Evolutionary conservation across 2,797 vertebrate species (phyloP).

Genomic region (Diplodus puntazzo): DNA sequence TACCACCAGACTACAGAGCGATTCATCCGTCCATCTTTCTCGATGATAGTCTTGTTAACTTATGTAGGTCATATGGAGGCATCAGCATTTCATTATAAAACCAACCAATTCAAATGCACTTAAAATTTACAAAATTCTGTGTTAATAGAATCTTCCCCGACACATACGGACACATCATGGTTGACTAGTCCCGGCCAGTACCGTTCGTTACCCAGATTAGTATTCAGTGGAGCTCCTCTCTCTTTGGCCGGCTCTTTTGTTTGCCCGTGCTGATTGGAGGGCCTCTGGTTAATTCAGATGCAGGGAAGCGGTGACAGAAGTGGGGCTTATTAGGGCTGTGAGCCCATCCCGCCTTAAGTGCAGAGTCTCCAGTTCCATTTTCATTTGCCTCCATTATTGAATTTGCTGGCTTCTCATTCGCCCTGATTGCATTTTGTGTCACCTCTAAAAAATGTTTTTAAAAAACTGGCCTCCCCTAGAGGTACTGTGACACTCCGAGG

Average conservation of each 20-base stretch:
- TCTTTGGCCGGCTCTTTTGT: slow-evolving; percentile 77
- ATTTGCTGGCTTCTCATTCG: slow-evolving; percentile 78
- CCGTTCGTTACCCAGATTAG: slow-evolving; percentile 60
- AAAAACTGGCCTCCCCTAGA: slow-evolving; percentile 3
- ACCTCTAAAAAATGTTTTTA: slow-evolving; percentile 69
- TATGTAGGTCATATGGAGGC: no score
- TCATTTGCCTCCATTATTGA: slow-evolving; percentile 83
- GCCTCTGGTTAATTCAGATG: slow-evolving; percentile 78
- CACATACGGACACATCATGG: background rate
- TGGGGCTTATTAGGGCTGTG: slow-evolving; percentile 75
- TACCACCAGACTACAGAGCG: no score
- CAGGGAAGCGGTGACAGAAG: slow-evolving; percentile 78
- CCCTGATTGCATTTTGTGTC: slow-evolving; percentile 83
- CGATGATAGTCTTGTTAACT: no score
- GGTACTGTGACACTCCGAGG: slow-evolving; percentile 38
- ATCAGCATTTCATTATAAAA: no score
- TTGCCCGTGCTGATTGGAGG: slow-evolving; percentile 79
- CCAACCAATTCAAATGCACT: no score
- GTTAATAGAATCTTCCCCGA: slow-evolving; percentile 1
- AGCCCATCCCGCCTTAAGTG: slow-evolving; percentile 78
- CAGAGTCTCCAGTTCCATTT: slow-evolving; percentile 79
- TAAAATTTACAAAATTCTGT: background rate
- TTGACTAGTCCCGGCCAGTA: slow-evolving; percentile 9
- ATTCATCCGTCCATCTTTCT: no score
- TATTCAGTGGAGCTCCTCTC: slow-evolving; percentile 54